Evolutionary conservation across 2,797 vertebrate species (phyloP), one percentile per base, ranked within the genome.

Genomic region (Hydrocynus forskahlii): DNA sequence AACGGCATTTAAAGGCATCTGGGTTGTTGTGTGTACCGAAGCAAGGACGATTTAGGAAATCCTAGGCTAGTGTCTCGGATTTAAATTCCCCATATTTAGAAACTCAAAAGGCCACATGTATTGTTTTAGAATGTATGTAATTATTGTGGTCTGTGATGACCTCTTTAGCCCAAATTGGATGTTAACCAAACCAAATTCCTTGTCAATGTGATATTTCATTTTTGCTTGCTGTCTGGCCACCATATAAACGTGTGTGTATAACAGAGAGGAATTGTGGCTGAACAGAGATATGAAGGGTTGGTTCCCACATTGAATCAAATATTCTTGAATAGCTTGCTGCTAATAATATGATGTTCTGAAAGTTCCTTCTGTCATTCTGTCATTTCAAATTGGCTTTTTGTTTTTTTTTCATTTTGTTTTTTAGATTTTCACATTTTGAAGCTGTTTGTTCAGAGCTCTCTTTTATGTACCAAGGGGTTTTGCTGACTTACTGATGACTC

Each of bases 261-360:
- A 12, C 2, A 8, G 38, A 72, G 57, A 23, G 17, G 29, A 67
- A 7, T 3, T 16, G 7, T 54, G 29, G 57, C 7, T 1, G 2
- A 38, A 75, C 17, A 16, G 35, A 68, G 21, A 45, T 50, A 50
- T 50, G 21, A 45, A 75, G 52, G 50, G 17, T 75, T 25, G 29
- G 14, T 62, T 45, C 40, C 54, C 21, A 21, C 7, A 19, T 25
- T n/a, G 7, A 52, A 66, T 57, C 19, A 50, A 76, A 73, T 76
- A 60, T 50, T 68, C 88, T 85, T 83, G 81, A 91, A 87, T 89
- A 86, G 91, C 88, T 89, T 78, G 90, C 91, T 92, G 91, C 90
- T 92, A 90, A 87, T 81, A 86, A 84, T 79, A 67, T 85, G 71
- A 85, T 86, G 82, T 77, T 68, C 73, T 35, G 62, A 54, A 5